phyloP scores from a whole-genome alignment of 35 echinoderm and acorn worm genomes.

The Heliocidaris tuberculata region DNA sequence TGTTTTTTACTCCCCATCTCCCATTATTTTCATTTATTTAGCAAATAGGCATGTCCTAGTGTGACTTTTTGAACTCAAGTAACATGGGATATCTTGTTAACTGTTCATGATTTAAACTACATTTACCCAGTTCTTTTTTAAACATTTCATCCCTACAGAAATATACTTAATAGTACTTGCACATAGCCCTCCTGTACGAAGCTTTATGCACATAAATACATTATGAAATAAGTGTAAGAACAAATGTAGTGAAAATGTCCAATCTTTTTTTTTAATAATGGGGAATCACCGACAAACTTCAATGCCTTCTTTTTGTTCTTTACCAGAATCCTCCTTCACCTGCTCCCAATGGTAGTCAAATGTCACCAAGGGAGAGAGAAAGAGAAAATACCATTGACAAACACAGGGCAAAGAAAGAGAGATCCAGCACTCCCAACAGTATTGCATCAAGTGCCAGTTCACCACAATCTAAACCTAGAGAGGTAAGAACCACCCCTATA shows the following conservation, averaged over 20 bases:
- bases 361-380: slow-evolving; percentile 91
- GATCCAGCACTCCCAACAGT: slow-evolving; percentile 92
- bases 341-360: slow-evolving; percentile 75
- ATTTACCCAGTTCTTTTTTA: too few species aligned
- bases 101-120: too few species aligned
- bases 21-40: too few species aligned
- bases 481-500: slow-evolving; percentile 35
- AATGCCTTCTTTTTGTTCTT: neutral
- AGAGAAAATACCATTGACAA: slow-evolving; percentile 92
- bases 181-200: too few species aligned
- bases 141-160: too few species aligned
- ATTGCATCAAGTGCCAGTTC: slow-evolving; percentile 87
- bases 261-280: neutral
- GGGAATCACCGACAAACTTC: neutral
- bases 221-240: neutral
- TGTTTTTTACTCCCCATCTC: too few species aligned
- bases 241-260: too few species aligned
- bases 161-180: too few species aligned
- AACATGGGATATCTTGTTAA: too few species aligned
- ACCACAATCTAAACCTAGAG: slow-evolving; percentile 92
- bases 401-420: slow-evolving; percentile 95
- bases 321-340: slow-evolving; percentile 80
- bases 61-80: too few species aligned
- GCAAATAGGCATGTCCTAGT: too few species aligned
- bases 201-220: too few species aligned